phyloP scores from a whole-genome alignment of 2,797 vertebrate genomes.

The Adelosebastes latens region DNA sequence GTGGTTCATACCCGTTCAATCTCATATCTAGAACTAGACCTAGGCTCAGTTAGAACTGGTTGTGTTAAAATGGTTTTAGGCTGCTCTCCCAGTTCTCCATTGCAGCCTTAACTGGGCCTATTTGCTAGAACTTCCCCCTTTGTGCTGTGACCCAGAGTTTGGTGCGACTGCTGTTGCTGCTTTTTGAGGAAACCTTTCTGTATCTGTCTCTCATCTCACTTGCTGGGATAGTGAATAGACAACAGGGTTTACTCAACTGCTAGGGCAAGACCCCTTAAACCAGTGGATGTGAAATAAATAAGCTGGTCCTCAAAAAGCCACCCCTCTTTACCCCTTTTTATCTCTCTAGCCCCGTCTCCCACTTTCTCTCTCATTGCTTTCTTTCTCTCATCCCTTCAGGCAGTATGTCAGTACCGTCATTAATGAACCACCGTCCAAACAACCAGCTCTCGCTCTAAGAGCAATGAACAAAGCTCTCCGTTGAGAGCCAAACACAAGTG shows the following conservation, averaged over 20 bases:
- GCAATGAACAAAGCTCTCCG: conserved; percentile 63
- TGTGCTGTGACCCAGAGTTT: conserved; percentile 56
- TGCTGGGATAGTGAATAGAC: conserved; percentile 33
- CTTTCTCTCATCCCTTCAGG: conserved; percentile 35
- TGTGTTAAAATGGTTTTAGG: conserved; percentile 44
- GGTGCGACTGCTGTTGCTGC: conserved; percentile 46
- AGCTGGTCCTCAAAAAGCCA: conserved; percentile 46
- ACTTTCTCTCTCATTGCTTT: conserved; percentile 21
- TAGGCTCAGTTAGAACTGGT: conserved; percentile 73
- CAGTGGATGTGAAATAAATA: conserved; percentile 32
- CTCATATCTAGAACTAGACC: conserved; percentile 62
- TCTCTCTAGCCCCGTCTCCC: background rate
- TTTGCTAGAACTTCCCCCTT: conserved; percentile 61
- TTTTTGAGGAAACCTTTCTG: conserved; percentile 54
- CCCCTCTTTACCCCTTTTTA: conserved; percentile 1
- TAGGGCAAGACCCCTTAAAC: conserved; percentile 12
- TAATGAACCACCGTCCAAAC: conserved; percentile 59
- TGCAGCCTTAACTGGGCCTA: conserved; percentile 69
- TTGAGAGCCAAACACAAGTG: conserved; percentile 53
- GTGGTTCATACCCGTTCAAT: conserved; percentile 46
- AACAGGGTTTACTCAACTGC: conserved; percentile 10
- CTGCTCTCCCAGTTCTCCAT: conserved; percentile 27
- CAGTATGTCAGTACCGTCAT: conserved; percentile 35
- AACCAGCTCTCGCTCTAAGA: conserved; percentile 36
- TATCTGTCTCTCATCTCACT: conserved; percentile 29